Percentiles rank a stretch among this genome's conserved stretches.
Conservation (phyloP, 2,113 vertebrate species). For the Probosciger aterrimus region DNA sequence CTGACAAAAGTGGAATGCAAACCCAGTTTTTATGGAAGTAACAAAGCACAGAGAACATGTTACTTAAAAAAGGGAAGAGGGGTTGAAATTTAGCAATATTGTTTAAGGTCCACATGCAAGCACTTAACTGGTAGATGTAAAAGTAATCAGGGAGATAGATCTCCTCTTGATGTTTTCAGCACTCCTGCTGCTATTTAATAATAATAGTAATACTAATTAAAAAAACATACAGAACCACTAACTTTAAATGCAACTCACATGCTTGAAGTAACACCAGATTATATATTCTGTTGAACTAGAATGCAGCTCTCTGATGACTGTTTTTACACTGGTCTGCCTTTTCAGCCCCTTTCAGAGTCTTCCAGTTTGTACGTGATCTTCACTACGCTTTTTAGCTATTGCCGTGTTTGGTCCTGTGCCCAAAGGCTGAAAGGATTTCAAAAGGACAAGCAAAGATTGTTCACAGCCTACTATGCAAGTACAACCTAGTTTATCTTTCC, state of each 20-base stretch:
- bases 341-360: background rate
- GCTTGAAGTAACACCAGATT: background rate
- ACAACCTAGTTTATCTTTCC: background rate
- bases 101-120: background rate
- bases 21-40: background rate
- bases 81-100: background rate
- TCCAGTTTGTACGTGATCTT: background rate
- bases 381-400: background rate
- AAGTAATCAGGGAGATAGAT: background rate
- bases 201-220: background rate
- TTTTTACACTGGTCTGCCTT: background rate
- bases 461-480: background rate
- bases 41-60: background rate
- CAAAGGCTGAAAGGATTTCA: background rate
- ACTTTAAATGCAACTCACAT: background rate
- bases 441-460: background rate
- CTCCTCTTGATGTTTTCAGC: background rate
- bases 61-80: background rate
- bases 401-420: background rate
- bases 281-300: rapidly evolving
- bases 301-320: background rate
- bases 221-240: background rate
- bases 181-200: background rate
- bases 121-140: background rate
- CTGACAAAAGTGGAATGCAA: background rate